Evolutionary conservation across 1,140 invertebrate species (phyloP).

Genomic region (Heliconius nattereri): DNA sequence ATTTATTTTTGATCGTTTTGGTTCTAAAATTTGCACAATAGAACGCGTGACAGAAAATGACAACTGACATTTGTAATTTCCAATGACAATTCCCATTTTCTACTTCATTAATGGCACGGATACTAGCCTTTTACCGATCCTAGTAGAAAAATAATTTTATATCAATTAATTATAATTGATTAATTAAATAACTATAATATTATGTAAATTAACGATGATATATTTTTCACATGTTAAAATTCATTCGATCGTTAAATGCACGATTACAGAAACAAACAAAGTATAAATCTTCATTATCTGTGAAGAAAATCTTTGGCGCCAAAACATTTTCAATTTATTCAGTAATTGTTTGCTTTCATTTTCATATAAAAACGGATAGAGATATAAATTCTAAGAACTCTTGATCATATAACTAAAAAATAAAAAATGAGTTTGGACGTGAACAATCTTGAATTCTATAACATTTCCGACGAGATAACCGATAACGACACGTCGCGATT

Average conservation of each 20-base stretch:
- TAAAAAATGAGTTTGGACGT: constrained; percentile 14
- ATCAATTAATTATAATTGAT: too few species aligned
- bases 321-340: neutral
- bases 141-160: too few species aligned
- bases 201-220: too few species aligned
- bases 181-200: too few species aligned
- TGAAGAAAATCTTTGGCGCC: neutral
- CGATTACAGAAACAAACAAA: too few species aligned
- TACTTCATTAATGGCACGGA: neutral
- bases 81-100: constrained; percentile 32
- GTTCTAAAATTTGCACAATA: constrained; percentile 46
- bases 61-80: constrained; percentile 8
- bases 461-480: constrained; percentile 51
- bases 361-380: too few species aligned
- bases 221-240: too few species aligned
- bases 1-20: constrained; percentile 37
- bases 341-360: too few species aligned
- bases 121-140: neutral
- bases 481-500: constrained; percentile 51
- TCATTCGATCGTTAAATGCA: too few species aligned
- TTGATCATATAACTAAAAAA: neutral
- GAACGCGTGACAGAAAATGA: constrained; percentile 55
- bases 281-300: neutral
- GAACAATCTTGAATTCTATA: constrained; percentile 56
- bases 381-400: neutral